Percentiles rank a stretch among this genome's conserved stretches.
Evolutionary conservation across 2,113 vertebrate genomes (phyloP).

Genomic region (Halichoerus grypus): DNA sequence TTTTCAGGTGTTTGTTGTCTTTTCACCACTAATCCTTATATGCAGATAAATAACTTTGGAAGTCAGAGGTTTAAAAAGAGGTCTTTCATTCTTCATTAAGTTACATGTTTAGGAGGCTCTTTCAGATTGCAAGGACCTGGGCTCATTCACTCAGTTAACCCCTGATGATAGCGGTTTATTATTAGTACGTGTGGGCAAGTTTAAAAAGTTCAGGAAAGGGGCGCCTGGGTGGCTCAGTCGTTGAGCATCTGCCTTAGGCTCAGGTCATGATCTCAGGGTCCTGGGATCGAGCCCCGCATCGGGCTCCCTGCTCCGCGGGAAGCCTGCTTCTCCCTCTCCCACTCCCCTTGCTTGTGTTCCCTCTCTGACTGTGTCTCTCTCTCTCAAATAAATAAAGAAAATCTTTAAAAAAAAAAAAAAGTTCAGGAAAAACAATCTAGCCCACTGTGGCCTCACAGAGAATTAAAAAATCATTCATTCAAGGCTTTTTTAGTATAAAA

Average conservation of each 20-base stretch:
- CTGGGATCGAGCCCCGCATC: too few relatives aligned
- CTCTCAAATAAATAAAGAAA: too few relatives aligned
- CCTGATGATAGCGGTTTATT: background rate
- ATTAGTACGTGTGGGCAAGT: background rate
- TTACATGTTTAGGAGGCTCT: background rate
- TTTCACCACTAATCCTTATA: constrained; percentile 16
- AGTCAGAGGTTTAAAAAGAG: background rate
- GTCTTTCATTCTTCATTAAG: background rate
- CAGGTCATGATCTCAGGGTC: too few relatives aligned
- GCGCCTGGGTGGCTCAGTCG: too few relatives aligned
- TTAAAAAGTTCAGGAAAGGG: background rate
- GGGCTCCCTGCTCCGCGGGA: too few relatives aligned
- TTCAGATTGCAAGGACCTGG: background rate
- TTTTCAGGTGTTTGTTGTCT: background rate
- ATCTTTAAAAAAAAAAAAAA: too few relatives aligned
- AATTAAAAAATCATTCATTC: background rate
- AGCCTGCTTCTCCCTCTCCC: too few relatives aligned
- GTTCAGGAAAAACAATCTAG: background rate
- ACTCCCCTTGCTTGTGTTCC: too few relatives aligned
- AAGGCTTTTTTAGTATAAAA: constrained; percentile 15
- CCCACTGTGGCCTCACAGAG: background rate
- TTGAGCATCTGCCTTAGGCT: too few relatives aligned
- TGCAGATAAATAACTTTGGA: background rate
- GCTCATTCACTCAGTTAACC: background rate
- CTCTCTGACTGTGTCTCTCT: too few relatives aligned